phyloP scores from a whole-genome alignment of 2,797 vertebrate genomes.

The Leptatherina wallacei region DNA sequence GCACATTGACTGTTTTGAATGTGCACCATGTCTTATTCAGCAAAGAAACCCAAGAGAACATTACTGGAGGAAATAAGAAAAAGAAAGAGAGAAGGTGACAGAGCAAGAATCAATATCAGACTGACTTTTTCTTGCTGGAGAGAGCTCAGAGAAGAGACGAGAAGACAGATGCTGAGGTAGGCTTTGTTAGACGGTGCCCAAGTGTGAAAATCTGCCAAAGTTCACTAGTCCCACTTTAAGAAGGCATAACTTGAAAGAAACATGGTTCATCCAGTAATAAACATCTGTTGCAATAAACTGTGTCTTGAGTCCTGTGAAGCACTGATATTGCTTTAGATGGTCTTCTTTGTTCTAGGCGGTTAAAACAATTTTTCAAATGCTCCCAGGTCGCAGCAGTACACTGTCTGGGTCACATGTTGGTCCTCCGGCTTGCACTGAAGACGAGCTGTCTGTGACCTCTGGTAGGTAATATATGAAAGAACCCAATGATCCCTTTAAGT shows the following conservation, averaged over 20 bases:
- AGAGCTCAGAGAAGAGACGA: background rate
- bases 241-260: background rate
- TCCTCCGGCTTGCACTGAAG: background rate
- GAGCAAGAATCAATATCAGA: background rate
- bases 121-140: background rate
- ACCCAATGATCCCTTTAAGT: conserved; percentile 2
- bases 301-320: background rate
- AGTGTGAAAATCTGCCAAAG: background rate
- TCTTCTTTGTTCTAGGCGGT: background rate
- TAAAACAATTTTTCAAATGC: background rate
- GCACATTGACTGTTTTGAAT: no score
- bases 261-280: background rate
- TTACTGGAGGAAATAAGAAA: no score
- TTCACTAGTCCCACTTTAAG: background rate
- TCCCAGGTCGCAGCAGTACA: background rate
- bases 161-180: background rate
- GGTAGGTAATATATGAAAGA: background rate
- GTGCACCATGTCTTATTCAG: no score
- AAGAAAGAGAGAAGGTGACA: no score
- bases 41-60: no score
- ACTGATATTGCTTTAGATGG: background rate
- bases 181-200: background rate
- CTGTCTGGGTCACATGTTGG: background rate
- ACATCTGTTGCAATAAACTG: background rate
- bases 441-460: conserved; percentile 3